These are phyloP conservation scores for Hyposoter dolosus DNA, from an alignment of 2,888 invertebrate species.

Conservation along the genomic window DNA sequence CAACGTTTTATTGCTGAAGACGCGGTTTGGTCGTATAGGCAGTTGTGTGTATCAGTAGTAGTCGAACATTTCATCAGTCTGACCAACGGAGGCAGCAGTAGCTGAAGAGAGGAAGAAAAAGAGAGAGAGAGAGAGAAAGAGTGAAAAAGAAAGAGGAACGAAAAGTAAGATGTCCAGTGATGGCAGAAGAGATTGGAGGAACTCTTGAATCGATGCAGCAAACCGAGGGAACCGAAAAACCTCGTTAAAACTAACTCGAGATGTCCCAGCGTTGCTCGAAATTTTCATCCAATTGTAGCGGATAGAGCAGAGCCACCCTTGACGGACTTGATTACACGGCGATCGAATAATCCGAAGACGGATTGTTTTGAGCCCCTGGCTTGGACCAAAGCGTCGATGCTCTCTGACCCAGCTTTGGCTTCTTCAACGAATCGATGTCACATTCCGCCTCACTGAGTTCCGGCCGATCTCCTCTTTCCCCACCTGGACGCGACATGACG, in stretches of 20 bases:
- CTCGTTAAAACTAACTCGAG: neutral
- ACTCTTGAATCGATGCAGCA: slow-evolving; percentile 53
- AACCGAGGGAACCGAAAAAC: slow-evolving; percentile 38
- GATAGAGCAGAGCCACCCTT: neutral
- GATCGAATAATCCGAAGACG: slow-evolving; percentile 91
- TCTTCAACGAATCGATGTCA: slow-evolving; percentile 91
- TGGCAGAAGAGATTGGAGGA: slow-evolving; percentile 32
- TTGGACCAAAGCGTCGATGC: slow-evolving; percentile 89
- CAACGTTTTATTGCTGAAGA: slow-evolving; percentile 3
- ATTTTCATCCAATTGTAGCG: neutral
- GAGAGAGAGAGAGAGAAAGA: neutral
- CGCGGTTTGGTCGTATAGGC: slow-evolving; percentile 61
- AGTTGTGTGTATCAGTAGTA: slow-evolving; percentile 47
- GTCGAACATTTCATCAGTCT: slow-evolving; percentile 56
- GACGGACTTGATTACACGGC: slow-evolving; percentile 87
- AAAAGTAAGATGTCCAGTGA: neutral
- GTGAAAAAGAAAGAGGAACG: neutral
- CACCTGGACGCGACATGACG: slow-evolving; percentile 78
- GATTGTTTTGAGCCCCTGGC: slow-evolving; percentile 87
- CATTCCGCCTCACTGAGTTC: slow-evolving; percentile 90
- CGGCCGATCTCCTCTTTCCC: slow-evolving; percentile 85
- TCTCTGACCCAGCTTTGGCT: slow-evolving; percentile 89
- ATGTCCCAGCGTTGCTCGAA: neutral
- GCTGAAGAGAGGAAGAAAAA: neutral
- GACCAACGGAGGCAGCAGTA: slow-evolving; percentile 43